These are phyloP conservation scores for Heliconius hortense DNA, from an alignment of 2,888 invertebrate species.

Conservation along the genomic window DNA sequence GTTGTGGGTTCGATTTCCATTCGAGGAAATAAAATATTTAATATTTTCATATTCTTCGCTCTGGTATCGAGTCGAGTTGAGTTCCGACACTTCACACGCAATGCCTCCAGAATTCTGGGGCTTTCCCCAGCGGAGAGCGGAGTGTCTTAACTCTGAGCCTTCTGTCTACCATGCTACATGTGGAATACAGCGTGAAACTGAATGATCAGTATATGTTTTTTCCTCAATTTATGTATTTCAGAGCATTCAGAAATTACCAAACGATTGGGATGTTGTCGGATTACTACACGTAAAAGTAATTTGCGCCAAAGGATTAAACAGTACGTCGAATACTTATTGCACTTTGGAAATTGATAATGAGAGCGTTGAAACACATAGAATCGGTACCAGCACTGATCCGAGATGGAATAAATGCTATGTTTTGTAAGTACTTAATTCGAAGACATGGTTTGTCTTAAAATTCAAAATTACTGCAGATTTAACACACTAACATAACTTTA, in stretches of 20 bases:
- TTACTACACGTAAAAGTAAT: constrained; percentile 64
- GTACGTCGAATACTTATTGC: constrained; percentile 64
- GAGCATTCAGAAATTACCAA: constrained; percentile 54
- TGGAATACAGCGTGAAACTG: background rate
- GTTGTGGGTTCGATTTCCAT: background rate
- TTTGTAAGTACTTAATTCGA: constrained; percentile 59
- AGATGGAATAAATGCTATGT: constrained; percentile 67
- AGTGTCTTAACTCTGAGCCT: too few relatives aligned
- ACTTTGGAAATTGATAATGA: constrained; percentile 70
- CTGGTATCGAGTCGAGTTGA: too few relatives aligned
- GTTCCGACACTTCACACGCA: too few relatives aligned
- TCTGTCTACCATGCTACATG: background rate
- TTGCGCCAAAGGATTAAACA: constrained; percentile 61
- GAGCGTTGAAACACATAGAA: constrained; percentile 62
- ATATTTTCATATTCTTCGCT: too few relatives aligned
- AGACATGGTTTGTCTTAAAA: background rate
- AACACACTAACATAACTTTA: background rate
- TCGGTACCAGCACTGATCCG: constrained; percentile 54
- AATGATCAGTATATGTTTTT: background rate
- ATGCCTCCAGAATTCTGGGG: too few relatives aligned
- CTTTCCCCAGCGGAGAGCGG: too few relatives aligned
- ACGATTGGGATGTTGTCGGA: constrained; percentile 60
- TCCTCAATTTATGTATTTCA: constrained; percentile 43
- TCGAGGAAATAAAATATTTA: too few relatives aligned
- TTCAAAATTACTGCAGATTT: background rate